phyloP scores from a whole-genome alignment of 2,113 vertebrate species.

The Centropus bengalensis region DNA sequence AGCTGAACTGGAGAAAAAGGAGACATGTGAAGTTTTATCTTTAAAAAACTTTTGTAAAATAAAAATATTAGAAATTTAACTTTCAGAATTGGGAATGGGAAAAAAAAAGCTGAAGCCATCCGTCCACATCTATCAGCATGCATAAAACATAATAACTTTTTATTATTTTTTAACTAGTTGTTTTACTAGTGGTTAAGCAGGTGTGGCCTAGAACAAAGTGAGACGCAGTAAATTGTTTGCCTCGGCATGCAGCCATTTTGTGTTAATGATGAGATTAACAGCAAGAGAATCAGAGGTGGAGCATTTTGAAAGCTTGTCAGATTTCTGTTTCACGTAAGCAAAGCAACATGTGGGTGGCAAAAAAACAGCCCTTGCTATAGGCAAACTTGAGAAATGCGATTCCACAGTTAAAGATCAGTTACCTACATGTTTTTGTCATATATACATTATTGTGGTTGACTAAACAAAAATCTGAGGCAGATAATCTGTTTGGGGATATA shows the following conservation, averaged over 20 bases:
- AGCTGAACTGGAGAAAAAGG: not conserved
- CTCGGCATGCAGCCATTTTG: not conserved
- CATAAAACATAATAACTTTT: not conserved
- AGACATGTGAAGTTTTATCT: not conserved
- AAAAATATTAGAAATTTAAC: not conserved
- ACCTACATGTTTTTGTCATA: not conserved
- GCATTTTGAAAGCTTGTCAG: constrained; percentile 43
- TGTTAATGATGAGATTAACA: constrained; percentile 16
- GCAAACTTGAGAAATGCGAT: constrained; percentile 40
- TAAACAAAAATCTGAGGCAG: not conserved
- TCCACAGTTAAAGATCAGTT: not conserved
- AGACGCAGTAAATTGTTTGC: not conserved
- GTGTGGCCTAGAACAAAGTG: constrained; percentile 12
- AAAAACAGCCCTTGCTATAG: constrained; percentile 12
- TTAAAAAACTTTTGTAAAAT: rapidly evolving
- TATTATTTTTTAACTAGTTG: constrained; percentile 17
- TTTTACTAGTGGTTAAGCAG: constrained; percentile 3
- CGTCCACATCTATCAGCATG: not conserved
- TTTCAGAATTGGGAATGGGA: not conserved
- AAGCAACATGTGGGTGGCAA: constrained; percentile 33
- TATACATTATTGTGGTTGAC: not conserved
- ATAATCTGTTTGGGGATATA: not conserved
- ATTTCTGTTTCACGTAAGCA: constrained; percentile 14
- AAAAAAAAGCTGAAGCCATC: not conserved
- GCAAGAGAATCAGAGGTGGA: constrained; percentile 20